A percentile compares a stretch with the other conserved stretches of the same genome.
These are phyloP conservation scores for Manis javanica DNA, from an alignment of 2,797 vertebrate species.

Conservation along the genomic window DNA sequence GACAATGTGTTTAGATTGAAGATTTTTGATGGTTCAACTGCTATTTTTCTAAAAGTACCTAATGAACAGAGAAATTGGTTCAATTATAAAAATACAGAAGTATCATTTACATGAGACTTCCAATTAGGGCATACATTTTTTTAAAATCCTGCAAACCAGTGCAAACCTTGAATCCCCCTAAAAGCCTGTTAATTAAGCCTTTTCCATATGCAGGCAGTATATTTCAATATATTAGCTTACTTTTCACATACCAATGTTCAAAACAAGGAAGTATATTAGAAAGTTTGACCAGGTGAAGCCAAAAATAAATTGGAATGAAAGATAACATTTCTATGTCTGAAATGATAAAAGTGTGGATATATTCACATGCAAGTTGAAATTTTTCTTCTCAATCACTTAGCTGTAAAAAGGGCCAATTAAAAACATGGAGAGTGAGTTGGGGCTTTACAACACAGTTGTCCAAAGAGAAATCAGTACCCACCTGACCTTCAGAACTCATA, in stretches of 20 bases:
- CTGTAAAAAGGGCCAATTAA: neutral
- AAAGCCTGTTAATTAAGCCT: neutral
- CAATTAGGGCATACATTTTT: neutral
- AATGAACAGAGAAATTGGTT: neutral
- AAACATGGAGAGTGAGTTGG: neutral
- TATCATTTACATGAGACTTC: conserved; percentile 6
- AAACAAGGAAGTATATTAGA: neutral
- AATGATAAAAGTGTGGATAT: neutral
- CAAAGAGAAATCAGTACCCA: neutral
- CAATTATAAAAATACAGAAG: neutral
- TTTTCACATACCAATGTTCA: conserved; percentile 4
- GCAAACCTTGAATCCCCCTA: neutral
- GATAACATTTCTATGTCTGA: neutral
- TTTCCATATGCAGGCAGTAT: neutral
- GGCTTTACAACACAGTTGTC: neutral
- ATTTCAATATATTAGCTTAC: neutral
- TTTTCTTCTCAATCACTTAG: neutral
- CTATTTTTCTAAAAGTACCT: neutral
- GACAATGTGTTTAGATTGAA: conserved; percentile 23
- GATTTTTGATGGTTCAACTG: neutral
- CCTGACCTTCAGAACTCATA: neutral
- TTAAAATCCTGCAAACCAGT: neutral
- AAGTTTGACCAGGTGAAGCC: neutral
- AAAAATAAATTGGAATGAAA: neutral
- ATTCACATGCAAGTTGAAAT: neutral